These are phyloP conservation scores for Cottoperca gobio DNA, from an alignment of 2,797 vertebrate genomes.

Conservation along the genomic window DNA sequence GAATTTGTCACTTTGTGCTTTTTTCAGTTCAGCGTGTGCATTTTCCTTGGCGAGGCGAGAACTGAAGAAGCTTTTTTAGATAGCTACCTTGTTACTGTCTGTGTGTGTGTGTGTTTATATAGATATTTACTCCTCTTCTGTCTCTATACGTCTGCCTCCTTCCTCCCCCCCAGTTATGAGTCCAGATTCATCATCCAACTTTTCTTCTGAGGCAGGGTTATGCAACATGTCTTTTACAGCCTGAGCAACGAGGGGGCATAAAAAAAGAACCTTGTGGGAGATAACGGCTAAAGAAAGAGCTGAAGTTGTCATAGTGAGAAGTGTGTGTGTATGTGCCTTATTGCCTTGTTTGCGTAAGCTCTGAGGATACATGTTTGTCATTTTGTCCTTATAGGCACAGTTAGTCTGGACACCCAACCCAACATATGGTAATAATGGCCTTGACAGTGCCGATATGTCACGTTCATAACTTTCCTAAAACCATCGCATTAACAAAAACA, in stretches of 20 bases:
- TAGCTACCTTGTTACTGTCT: slow-evolving; percentile 1
- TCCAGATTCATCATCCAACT: slow-evolving; percentile 60
- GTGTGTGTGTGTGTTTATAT: slow-evolving; percentile 2
- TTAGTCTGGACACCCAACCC: not conserved
- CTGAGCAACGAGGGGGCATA: slow-evolving; percentile 46
- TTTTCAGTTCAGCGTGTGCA: not conserved
- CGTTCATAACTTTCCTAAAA: slow-evolving; percentile 6
- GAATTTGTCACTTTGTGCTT: not conserved
- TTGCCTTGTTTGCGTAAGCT: not conserved
- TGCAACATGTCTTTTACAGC: slow-evolving; percentile 73
- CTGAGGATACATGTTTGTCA: not conserved
- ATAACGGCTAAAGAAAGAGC: slow-evolving; percentile 36
- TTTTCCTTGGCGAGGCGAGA: not conserved
- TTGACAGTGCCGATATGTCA: not conserved
- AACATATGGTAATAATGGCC: not conserved
- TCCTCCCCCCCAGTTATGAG: slow-evolving; percentile 12
- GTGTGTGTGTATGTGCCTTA: not conserved
- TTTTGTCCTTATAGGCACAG: not conserved
- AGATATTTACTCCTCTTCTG: slow-evolving; percentile 29
- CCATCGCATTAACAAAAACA: not conserved
- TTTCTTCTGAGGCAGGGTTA: slow-evolving; percentile 61
- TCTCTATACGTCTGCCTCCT: slow-evolving; percentile 23
- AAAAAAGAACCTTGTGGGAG: slow-evolving; percentile 62
- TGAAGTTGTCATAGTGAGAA: slow-evolving; percentile 21
- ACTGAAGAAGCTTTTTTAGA: slow-evolving; percentile 4